phyloP scores from a whole-genome alignment of 1,140 invertebrate species.

The Diprion similis region DNA sequence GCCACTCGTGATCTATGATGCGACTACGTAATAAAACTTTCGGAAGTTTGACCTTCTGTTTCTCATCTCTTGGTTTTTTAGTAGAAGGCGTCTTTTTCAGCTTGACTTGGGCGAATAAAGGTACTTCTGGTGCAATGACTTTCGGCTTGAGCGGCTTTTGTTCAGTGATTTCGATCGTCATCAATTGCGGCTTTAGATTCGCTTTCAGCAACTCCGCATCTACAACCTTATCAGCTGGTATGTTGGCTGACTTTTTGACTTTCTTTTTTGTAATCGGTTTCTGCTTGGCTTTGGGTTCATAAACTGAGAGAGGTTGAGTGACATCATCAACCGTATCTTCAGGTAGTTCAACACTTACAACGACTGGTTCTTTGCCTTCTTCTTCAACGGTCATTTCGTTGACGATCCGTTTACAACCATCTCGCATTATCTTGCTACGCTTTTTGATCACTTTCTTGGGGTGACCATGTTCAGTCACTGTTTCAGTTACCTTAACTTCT shows the following conservation, averaged over 20 bases:
- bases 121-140: conserved; percentile 52
- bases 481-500: conserved; percentile 32
- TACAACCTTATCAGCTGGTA: neutral
- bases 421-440: conserved; percentile 27
- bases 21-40: conserved; percentile 69
- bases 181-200: conserved; percentile 20
- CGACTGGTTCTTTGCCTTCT: conserved; percentile 42
- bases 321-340: neutral
- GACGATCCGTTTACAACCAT: conserved; percentile 25
- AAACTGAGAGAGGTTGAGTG: neutral
- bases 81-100: conserved; percentile 62
- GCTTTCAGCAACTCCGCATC: neutral
- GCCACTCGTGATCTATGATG: conserved; percentile 53
- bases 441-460: conserved; percentile 32
- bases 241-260: neutral
- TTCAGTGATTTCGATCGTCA: conserved; percentile 37
- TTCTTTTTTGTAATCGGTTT: neutral
- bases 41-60: conserved; percentile 56
- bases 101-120: conserved; percentile 65
- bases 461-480: conserved; percentile 29
- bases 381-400: conserved; percentile 38
- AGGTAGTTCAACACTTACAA: conserved; percentile 29
- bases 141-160: conserved; percentile 40
- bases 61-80: conserved; percentile 57
- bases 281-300: neutral